These are phyloP conservation scores for Vandiemenella viatica DNA, from an alignment of 2,888 invertebrate species.

Conservation along the genomic window DNA sequence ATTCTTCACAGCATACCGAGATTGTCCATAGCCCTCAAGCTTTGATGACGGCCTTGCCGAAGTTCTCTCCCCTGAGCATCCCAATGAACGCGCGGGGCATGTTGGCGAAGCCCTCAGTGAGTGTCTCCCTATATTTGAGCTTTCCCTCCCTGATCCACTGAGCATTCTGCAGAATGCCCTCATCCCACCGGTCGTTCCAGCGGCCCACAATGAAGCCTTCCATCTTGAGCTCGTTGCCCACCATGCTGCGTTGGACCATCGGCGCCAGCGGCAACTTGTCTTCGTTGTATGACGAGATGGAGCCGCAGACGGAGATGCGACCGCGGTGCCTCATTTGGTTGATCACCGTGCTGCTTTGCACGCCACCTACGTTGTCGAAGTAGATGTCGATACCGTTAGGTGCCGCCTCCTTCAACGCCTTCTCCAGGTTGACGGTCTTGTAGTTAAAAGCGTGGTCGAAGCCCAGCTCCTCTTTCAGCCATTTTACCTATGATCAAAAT, in stretches of 20 bases:
- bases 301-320: constrained; percentile 48
- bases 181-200: constrained; percentile 43
- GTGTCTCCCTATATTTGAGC: constrained; percentile 25
- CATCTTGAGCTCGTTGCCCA: constrained; percentile 41
- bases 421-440: constrained; percentile 40
- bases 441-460: constrained; percentile 62
- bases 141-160: constrained; percentile 40
- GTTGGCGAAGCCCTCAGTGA: constrained; percentile 56
- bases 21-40: too few species aligned
- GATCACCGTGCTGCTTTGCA: constrained; percentile 41
- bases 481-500: constrained; percentile 45
- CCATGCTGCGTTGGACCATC: constrained; percentile 37
- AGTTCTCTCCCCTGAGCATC: constrained; percentile 46
- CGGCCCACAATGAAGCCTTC: constrained; percentile 42
- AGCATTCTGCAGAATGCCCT: constrained; percentile 45
- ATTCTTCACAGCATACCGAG: too few species aligned
- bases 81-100: constrained; percentile 52
- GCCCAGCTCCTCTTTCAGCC: constrained; percentile 46
- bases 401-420: constrained; percentile 42
- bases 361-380: constrained; percentile 64
- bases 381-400: constrained; percentile 61
- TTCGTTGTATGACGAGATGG: constrained; percentile 44
- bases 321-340: constrained; percentile 46
- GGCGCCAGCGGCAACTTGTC: constrained; percentile 17
- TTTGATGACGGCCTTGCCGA: constrained; percentile 55